These are phyloP conservation scores for Beris morrisii DNA, from an alignment of 2,888 invertebrate species.

Conservation along the genomic window DNA sequence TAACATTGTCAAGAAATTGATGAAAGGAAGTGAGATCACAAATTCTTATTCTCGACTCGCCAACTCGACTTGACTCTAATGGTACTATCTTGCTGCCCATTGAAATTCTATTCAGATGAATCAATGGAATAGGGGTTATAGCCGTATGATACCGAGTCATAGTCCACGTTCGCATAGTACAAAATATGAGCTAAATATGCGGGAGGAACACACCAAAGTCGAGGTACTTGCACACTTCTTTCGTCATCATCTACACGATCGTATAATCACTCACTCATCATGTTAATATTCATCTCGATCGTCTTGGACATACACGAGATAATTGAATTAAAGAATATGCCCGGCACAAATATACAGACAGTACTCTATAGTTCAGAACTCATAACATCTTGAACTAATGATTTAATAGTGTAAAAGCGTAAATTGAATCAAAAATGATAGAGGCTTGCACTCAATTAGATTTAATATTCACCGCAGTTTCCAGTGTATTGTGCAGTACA, in stretches of 20 bases:
- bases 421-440: constrained; percentile 36
- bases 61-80: neutral
- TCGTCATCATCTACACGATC: too few species aligned
- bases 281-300: constrained; percentile 23
- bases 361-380: constrained; percentile 17
- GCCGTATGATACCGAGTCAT: too few species aligned
- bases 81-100: constrained; percentile 22
- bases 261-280: neutral
- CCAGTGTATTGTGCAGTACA: neutral
- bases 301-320: constrained; percentile 20
- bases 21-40: constrained; percentile 33
- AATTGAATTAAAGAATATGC: constrained; percentile 32
- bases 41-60: neutral
- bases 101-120: constrained; percentile 36
- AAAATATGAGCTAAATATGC: constrained; percentile 7
- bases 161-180: constrained; percentile 2
- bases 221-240: neutral
- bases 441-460: constrained; percentile 31
- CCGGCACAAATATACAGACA: constrained; percentile 7
- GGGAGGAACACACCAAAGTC: constrained; percentile 11
- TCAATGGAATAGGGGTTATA: constrained; percentile 16
- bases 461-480: constrained; percentile 24
- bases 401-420: constrained; percentile 35
- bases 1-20: constrained; percentile 33
- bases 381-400: constrained; percentile 32